These are phyloP conservation scores for Gisinianus flammeolus DNA, from an alignment of 2,888 invertebrate genomes.

Conservation along the genomic window DNA sequence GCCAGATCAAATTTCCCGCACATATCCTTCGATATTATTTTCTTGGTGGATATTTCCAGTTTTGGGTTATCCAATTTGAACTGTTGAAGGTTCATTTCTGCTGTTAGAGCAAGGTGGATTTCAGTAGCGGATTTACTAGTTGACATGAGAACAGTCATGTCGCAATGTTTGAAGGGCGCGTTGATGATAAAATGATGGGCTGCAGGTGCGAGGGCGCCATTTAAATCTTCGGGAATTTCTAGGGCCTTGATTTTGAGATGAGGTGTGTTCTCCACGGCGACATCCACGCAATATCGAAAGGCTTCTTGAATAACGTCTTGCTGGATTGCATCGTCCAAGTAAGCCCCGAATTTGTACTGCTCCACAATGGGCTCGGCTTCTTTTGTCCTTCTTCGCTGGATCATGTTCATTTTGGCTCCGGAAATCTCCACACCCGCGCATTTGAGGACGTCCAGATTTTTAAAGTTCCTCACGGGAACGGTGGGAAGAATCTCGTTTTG, in stretches of 20 bases:
- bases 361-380: conserved; percentile 64
- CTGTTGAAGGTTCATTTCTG: no score
- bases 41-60: not conserved
- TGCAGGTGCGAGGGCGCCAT: not conserved
- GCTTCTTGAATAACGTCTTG: conserved; percentile 67
- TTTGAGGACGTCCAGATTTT: conserved; percentile 65
- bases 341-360: conserved; percentile 29
- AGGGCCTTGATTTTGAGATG: conserved; percentile 59
- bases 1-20: conserved; percentile 64
- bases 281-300: conserved; percentile 60
- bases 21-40: conserved; percentile 67
- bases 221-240: conserved; percentile 5
- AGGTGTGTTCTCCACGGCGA: conserved; percentile 62
- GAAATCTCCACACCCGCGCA: conserved; percentile 79
- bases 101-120: no score
- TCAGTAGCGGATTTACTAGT: no score
- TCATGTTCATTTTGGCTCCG: conserved; percentile 77
- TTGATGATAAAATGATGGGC: not conserved
- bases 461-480: conserved; percentile 63
- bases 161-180: not conserved
- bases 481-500: conserved; percentile 59
- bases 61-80: no score
- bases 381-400: conserved; percentile 68
- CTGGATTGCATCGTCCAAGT: conserved; percentile 61
- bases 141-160: not conserved